Percentiles rank a stretch among this genome's conserved stretches.
phyloP scores from a whole-genome alignment of 2,888 invertebrate genomes.

The Drosophila mettleri region DNA sequence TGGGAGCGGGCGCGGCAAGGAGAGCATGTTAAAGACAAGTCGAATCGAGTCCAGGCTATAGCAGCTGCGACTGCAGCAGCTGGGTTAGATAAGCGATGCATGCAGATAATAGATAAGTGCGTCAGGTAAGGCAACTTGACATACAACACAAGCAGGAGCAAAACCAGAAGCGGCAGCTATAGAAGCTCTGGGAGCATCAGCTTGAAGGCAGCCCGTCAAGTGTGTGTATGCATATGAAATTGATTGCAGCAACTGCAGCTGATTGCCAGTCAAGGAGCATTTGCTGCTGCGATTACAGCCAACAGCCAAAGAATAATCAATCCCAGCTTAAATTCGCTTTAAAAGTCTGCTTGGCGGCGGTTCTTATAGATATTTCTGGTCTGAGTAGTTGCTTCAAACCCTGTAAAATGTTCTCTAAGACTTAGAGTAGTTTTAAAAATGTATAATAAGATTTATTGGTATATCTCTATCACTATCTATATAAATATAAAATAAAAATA shows the following conservation, averaged over 20 bases:
- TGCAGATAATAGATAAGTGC: slow-evolving; percentile 57
- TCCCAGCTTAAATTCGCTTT: neutral
- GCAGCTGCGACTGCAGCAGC: slow-evolving; percentile 14
- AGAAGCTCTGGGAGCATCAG: neutral
- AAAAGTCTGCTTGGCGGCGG: neutral
- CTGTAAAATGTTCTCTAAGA: too few species aligned
- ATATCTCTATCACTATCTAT: too few species aligned
- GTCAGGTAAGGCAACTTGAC: slow-evolving; percentile 39
- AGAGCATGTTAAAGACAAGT: slow-evolving; percentile 25
- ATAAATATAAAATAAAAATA: too few species aligned
- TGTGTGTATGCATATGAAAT: slow-evolving; percentile 38
- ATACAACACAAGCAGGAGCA: slow-evolving; percentile 3
- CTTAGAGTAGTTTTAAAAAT: too few species aligned
- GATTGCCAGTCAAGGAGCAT: slow-evolving; percentile 21
- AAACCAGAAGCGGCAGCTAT: neutral
- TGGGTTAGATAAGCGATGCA: slow-evolving; percentile 49
- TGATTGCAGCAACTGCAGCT: slow-evolving; percentile 49
- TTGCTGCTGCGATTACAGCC: slow-evolving; percentile 6
- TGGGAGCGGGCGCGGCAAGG: too few species aligned
- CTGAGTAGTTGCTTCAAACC: neutral
- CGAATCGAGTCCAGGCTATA: slow-evolving; percentile 1
- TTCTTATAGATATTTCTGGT: too few species aligned
- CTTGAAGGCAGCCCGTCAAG: slow-evolving; percentile 8
- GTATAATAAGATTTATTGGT: too few species aligned
- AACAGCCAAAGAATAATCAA: slow-evolving; percentile 1